A percentile compares a stretch with the other conserved stretches of the same genome.
Conservation (phyloP, 2,113 vertebrate species). For the Cacatua alba region DNA sequence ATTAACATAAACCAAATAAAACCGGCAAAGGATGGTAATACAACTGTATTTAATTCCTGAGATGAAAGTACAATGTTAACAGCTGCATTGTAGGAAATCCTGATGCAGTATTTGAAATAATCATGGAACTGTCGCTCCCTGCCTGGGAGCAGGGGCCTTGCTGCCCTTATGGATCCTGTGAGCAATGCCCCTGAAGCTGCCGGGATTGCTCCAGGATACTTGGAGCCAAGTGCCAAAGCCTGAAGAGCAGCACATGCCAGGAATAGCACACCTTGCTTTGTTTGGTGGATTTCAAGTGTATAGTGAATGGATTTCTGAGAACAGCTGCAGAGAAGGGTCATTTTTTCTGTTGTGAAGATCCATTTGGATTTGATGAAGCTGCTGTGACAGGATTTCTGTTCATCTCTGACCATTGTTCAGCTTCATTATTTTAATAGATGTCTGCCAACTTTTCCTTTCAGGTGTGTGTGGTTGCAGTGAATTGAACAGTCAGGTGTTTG, state of each 20-base stretch:
- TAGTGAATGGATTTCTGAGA: background rate
- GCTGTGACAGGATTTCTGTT: background rate
- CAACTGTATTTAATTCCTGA: background rate
- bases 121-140: fast-evolving
- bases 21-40: background rate
- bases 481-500: background rate
- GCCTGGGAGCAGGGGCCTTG: background rate
- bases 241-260: background rate
- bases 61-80: background rate
- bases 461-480: background rate
- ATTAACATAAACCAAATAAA: background rate
- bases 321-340: background rate
- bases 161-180: fast-evolving
- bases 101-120: background rate
- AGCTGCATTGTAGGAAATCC: background rate
- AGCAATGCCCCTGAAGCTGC: background rate
- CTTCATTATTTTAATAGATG: background rate
- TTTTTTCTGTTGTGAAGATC: background rate
- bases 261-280: fast-evolving
- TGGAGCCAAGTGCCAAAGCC: background rate
- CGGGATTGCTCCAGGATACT: fast-evolving
- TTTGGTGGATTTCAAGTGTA: background rate
- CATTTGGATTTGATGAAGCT: background rate
- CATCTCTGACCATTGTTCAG: background rate
- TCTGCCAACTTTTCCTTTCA: background rate